Conservation (phyloP, 35 echinoderm and acorn worm species). For the Apostichopus californicus region DNA sequence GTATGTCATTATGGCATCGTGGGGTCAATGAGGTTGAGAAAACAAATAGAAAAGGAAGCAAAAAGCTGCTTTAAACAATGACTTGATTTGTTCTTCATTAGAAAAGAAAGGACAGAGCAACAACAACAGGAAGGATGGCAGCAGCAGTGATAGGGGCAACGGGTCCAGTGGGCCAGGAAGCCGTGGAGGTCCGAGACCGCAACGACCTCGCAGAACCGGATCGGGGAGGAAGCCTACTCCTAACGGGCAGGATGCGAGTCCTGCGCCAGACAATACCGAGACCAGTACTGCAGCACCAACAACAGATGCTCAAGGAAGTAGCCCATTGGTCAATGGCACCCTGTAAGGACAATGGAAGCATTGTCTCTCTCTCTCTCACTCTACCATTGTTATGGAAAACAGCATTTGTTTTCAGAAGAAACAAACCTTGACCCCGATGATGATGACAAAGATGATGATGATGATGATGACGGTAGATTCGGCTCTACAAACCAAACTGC, state of each 20-base stretch:
- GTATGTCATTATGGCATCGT: no score
- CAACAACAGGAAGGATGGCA: constrained; percentile 7
- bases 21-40: no score
- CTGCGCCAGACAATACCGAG: not conserved
- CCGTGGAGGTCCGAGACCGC: constrained; percentile 21
- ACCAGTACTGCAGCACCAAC: not conserved
- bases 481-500: not conserved
- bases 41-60: no score
- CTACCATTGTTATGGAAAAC: constrained; percentile 2
- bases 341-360: not conserved
- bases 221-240: not conserved
- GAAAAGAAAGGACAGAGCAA: constrained; percentile 8
- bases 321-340: constrained; percentile 31
- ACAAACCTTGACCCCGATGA: constrained; percentile 40
- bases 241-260: not conserved
- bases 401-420: constrained; percentile 36
- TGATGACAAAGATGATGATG: not conserved
- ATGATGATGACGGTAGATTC: not conserved
- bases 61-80: no score
- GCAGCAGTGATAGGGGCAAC: constrained; percentile 27
- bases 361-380: not conserved
- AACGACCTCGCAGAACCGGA: constrained; percentile 16
- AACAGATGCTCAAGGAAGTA: not conserved
- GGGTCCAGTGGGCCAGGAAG: not conserved
- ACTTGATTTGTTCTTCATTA: not conserved